Conservation (phyloP, 2,888 invertebrate genomes). For the Penaeus monodon region DNA sequence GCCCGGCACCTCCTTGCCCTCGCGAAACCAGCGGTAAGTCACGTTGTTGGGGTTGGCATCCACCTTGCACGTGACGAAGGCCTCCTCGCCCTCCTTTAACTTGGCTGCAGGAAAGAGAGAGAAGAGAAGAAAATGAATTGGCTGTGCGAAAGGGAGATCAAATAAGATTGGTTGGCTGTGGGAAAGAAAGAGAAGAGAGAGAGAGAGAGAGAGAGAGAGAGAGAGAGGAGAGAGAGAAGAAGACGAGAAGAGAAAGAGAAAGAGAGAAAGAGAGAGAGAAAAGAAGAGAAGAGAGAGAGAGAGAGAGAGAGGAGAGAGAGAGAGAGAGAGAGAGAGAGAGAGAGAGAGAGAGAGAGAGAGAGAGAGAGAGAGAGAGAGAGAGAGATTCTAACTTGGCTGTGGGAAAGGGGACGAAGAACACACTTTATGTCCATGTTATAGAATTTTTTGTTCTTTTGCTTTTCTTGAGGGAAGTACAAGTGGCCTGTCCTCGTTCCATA, state of each 20-base stretch:
- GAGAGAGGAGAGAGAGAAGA: not conserved
- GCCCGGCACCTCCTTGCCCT: conserved; percentile 53
- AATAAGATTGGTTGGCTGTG: not conserved
- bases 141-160: not conserved
- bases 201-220: conserved; percentile 15
- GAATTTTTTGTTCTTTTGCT: not conserved
- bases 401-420: not conserved
- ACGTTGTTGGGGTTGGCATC: conserved; percentile 69
- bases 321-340: not conserved
- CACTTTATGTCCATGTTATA: not conserved
- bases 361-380: not conserved
- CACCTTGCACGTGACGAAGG: conserved; percentile 69
- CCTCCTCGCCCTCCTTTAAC: conserved; percentile 68
- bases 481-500: no score
- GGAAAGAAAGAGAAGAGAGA: not conserved
- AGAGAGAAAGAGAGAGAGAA: not conserved
- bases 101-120: conserved; percentile 56
- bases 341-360: conserved; percentile 21
- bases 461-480: not conserved
- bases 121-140: conserved; percentile 34
- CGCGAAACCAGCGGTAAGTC: conserved; percentile 71
- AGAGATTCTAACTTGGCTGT: not conserved
- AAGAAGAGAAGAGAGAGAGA: not conserved
- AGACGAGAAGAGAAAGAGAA: not conserved
- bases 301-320: not conserved